These are phyloP conservation scores for Poeciliopsis retropinna DNA, from an alignment of 2,113 vertebrate species.

Conservation along the genomic window DNA sequence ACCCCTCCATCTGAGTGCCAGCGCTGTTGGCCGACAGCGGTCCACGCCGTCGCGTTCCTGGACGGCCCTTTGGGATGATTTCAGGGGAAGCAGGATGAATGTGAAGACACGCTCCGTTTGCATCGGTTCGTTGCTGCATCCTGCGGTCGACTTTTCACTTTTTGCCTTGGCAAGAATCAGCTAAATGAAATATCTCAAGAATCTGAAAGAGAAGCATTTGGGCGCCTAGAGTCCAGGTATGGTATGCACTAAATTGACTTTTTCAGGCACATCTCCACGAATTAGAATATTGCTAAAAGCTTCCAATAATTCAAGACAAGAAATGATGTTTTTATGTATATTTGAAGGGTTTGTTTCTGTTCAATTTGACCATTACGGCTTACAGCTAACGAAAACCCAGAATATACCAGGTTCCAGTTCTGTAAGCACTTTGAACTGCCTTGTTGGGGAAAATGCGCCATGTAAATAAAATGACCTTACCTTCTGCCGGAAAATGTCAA, in stretches of 20 bases:
- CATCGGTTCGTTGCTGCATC: not conserved
- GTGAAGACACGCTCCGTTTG: not conserved
- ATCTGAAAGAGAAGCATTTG: not conserved
- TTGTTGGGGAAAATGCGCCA: too few species aligned
- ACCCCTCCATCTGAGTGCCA: slow-evolving; percentile 9
- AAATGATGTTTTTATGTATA: not conserved
- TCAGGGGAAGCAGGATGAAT: slow-evolving; percentile 15
- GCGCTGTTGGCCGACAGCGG: not conserved
- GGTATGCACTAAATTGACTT: not conserved
- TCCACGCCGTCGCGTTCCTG: not conserved
- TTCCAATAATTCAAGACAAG: not conserved
- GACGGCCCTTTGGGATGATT: slow-evolving; percentile 5
- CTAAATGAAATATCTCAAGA: not conserved
- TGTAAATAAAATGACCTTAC: too few species aligned
- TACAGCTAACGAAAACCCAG: too few species aligned
- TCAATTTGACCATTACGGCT: not conserved
- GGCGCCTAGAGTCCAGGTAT: slow-evolving; percentile 13
- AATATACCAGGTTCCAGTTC: too few species aligned
- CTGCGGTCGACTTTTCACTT: slow-evolving; percentile 1
- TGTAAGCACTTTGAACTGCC: too few species aligned
- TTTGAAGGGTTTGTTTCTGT: not conserved
- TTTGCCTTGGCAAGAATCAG: not conserved
- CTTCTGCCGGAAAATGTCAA: too few species aligned
- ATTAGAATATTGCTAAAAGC: not conserved
- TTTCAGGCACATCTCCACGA: too few species aligned